Percentiles rank a stretch among this genome's conserved stretches.
Conservation (phyloP, 2,888 invertebrate species). For the Eutolmus rufibarbis region DNA sequence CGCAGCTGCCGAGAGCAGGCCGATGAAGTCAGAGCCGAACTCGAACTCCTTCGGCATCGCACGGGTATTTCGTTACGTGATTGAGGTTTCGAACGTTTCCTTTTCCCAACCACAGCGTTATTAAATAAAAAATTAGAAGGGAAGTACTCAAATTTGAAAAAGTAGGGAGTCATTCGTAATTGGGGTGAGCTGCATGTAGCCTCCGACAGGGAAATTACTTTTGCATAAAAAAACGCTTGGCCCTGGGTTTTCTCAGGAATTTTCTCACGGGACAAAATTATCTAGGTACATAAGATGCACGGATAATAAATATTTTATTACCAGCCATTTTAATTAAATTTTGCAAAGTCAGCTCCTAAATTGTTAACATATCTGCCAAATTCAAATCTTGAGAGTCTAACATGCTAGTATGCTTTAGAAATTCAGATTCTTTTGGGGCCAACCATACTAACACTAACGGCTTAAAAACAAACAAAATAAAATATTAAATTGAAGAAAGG, state of each 20-base stretch:
- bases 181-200: not conserved
- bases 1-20: slow-evolving; percentile 13
- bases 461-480: too few relatives aligned
- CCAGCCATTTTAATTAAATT: too few relatives aligned
- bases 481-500: too few relatives aligned
- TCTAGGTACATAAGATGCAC: too few relatives aligned
- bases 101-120: not conserved
- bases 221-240: not conserved
- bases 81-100: slow-evolving; percentile 26
- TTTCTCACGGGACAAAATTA: not conserved
- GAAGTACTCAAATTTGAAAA: not conserved
- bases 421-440: too few relatives aligned
- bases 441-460: too few relatives aligned
- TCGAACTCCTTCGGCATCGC: slow-evolving; percentile 1
- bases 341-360: too few relatives aligned
- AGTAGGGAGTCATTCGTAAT: not conserved
- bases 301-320: too few relatives aligned
- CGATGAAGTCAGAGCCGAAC: not conserved
- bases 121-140: not conserved
- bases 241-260: not conserved
- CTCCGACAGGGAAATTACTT: not conserved
- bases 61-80: slow-evolving; percentile 29
- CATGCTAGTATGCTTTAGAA: too few relatives aligned
- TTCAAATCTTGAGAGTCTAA: too few relatives aligned
- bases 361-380: too few relatives aligned